Conservation (phyloP, 1,140 invertebrate genomes). For the Galendromus occidentalis region DNA sequence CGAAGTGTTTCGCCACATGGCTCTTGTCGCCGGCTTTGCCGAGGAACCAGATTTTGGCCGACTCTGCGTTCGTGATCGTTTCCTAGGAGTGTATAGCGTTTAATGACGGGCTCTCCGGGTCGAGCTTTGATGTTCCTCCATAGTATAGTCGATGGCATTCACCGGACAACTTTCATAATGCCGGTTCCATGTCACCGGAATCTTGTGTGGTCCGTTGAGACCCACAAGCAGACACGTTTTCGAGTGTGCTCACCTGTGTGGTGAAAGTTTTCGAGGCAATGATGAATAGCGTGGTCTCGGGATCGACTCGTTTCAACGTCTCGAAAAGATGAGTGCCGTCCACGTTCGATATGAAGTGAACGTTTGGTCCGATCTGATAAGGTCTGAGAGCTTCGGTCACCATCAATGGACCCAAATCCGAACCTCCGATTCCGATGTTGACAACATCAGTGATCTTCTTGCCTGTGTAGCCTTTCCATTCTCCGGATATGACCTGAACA, state of each 20-base stretch:
- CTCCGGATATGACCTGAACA: slow-evolving; percentile 39
- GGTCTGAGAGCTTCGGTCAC: slow-evolving; percentile 91
- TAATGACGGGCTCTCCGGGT: no score
- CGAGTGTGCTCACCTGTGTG: not conserved
- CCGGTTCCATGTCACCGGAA: no score
- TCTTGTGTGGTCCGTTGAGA: no score
- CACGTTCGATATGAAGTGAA: slow-evolving; percentile 97
- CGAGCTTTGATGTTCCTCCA: no score
- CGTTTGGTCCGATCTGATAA: slow-evolving; percentile 53
- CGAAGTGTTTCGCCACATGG: slow-evolving; percentile 84
- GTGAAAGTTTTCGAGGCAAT: slow-evolving; percentile 64
- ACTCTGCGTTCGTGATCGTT: slow-evolving; percentile 95
- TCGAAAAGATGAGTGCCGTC: slow-evolving; percentile 96
- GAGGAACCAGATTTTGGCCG: slow-evolving; percentile 89
- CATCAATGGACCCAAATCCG: slow-evolving; percentile 95
- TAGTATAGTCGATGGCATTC: no score
- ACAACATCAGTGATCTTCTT: slow-evolving; percentile 92
- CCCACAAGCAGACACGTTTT: no score
- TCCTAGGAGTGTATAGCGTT: slow-evolving; percentile 52
- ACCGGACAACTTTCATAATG: no score
- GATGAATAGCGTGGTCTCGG: slow-evolving; percentile 89
- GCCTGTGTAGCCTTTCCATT: slow-evolving; percentile 74
- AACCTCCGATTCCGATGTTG: slow-evolving; percentile 98
- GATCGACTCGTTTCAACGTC: slow-evolving; percentile 67
- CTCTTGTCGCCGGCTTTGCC: slow-evolving; percentile 61